Conservation (phyloP, 2,888 invertebrate genomes). For the Beris chalybata region DNA sequence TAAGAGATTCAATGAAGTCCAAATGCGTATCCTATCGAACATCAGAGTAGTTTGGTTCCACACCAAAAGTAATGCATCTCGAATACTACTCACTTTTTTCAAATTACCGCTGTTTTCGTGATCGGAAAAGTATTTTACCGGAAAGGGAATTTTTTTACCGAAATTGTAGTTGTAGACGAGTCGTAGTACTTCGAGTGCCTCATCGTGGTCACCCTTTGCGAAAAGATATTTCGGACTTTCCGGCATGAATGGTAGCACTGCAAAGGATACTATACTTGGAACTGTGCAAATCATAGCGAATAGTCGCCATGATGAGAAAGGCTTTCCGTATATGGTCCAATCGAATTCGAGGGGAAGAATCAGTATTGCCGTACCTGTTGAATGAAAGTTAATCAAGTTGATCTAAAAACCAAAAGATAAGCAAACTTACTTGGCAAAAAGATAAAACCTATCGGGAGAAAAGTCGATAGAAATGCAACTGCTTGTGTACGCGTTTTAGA, state of each 20-base stretch:
- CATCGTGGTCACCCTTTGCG: slow-evolving; percentile 62
- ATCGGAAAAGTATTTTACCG: slow-evolving; percentile 54
- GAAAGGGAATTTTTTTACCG: slow-evolving; percentile 57
- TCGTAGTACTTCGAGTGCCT: slow-evolving; percentile 64
- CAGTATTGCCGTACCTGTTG: slow-evolving; percentile 66
- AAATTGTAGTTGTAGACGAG: slow-evolving; percentile 63
- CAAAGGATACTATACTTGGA: slow-evolving; percentile 58
- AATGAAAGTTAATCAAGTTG: not conserved
- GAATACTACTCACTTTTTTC: slow-evolving; percentile 45
- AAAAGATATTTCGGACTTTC: slow-evolving; percentile 80
- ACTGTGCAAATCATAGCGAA: slow-evolving; percentile 68
- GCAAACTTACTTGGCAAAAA: slow-evolving; percentile 58
- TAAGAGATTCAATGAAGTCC: slow-evolving; percentile 51
- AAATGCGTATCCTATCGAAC: slow-evolving; percentile 45
- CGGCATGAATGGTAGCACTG: slow-evolving; percentile 65
- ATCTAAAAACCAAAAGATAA: not conserved
- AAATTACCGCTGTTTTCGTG: slow-evolving; percentile 47
- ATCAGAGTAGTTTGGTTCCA: slow-evolving; percentile 52
- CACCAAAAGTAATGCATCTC: slow-evolving; percentile 48
- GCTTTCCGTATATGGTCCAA: slow-evolving; percentile 58
- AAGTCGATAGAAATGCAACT: slow-evolving; percentile 62
- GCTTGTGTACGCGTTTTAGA: slow-evolving; percentile 57
- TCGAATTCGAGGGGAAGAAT: slow-evolving; percentile 65
- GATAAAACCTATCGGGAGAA: slow-evolving; percentile 61
- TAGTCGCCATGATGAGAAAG: slow-evolving; percentile 74